These are phyloP conservation scores for Rotaria macrura DNA, from an alignment of 2,888 invertebrate species.

Conservation along the genomic window DNA sequence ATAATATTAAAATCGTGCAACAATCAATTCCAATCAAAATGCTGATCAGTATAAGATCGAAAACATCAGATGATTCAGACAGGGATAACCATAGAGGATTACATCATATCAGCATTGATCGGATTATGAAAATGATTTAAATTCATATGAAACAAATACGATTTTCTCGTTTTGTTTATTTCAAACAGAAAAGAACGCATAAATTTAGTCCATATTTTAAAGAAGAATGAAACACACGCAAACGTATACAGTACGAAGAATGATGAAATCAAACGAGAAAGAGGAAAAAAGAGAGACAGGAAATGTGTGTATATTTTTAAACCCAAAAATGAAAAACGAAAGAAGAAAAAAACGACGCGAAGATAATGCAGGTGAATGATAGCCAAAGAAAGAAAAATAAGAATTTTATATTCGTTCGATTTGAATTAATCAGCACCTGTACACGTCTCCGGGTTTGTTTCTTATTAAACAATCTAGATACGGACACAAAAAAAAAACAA, in stretches of 20 bases:
- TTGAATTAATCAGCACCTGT: background rate
- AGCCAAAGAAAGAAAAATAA: background rate
- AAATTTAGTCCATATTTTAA: slow-evolving; percentile 18
- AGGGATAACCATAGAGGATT: no score
- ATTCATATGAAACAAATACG: background rate
- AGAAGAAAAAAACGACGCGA: background rate
- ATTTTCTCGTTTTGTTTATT: slow-evolving; percentile 10
- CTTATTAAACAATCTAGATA: background rate
- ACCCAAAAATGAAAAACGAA: background rate
- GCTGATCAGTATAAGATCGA: no score
- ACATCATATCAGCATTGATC: no score
- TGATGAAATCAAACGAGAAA: background rate
- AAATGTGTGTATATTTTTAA: background rate
- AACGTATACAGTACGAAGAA: background rate
- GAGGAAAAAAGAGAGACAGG: no score
- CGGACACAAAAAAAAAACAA: background rate
- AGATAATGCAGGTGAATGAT: background rate
- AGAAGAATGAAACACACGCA: background rate
- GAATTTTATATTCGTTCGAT: background rate
- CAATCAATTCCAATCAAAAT: no score
- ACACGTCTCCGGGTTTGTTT: background rate
- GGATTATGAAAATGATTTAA: no score
- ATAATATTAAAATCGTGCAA: no score
- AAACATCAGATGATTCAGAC: no score
- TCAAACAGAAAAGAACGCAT: background rate